phyloP scores from a whole-genome alignment of 2,113 vertebrate genomes.

The Lagopus muta region DNA sequence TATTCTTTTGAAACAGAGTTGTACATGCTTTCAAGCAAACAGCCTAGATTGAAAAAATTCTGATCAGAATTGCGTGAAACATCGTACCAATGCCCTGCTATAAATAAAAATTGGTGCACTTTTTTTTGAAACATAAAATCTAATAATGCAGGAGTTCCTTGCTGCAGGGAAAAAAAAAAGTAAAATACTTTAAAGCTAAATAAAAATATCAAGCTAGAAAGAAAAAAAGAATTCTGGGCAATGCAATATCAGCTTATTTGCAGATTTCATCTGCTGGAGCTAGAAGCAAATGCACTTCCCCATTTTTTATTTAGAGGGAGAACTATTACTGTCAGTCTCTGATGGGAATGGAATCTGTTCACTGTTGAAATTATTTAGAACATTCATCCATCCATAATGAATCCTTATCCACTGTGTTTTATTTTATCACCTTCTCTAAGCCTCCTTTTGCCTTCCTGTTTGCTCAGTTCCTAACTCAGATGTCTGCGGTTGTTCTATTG shows the following conservation, averaged over 20 bases:
- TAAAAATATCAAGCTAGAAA: not conserved
- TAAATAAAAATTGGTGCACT: not conserved
- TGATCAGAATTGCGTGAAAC: not conserved
- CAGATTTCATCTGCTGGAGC: not conserved
- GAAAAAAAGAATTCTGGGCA: not conserved
- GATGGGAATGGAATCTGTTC: not conserved
- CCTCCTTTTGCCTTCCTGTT: not conserved
- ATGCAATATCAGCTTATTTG: not conserved
- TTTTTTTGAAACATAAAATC: not conserved
- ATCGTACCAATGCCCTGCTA: not conserved
- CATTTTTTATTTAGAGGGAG: slow-evolving; percentile 30
- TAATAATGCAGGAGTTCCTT: not conserved
- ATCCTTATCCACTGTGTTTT: not conserved
- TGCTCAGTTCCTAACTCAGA: not conserved
- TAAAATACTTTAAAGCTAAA: not conserved
- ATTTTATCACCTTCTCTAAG: not conserved
- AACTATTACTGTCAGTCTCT: not conserved
- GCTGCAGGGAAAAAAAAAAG: not conserved
- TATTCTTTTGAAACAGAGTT: not conserved
- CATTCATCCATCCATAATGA: not conserved
- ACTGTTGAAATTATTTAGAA: slow-evolving; percentile 25
- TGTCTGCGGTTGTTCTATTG: not conserved
- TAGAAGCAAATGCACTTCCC: slow-evolving; percentile 8
- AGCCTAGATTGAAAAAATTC: not conserved
- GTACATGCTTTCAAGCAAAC: not conserved